Base-by-base conservation (phyloP, 2,888 invertebrate genomes). In the Folsomia manolachei region DNA sequence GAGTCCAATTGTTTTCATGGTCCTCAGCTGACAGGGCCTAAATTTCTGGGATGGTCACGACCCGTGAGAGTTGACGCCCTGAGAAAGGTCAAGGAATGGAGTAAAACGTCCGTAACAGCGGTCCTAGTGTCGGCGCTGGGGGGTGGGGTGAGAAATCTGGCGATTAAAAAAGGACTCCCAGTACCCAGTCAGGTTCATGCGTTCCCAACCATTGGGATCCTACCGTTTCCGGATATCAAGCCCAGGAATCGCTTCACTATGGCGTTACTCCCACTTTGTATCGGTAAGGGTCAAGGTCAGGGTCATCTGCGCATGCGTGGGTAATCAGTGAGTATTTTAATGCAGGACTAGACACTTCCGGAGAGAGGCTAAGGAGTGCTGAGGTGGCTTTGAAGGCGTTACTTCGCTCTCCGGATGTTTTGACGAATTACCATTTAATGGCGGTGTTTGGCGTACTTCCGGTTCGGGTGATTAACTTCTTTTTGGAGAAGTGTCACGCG, bases 1-100 rank as follows among this genome's bases (percentile, higher is more conserved):
- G 80, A 80, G 65, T 70, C 71, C 9, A 80, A 80, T 71, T 76
- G 74, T 68, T 80, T 80, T 69, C 80, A 80, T 71, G 78, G 78
- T 14, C 73, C 77, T 19, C 60, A 68, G 25, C 53, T 80, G 24
- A 73, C 67, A 0, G 80, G 80, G n/a, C 80, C 80, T 18, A 80
- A 80, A 64, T 71, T 69, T 9, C 25, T 80, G 18, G 76, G 75
- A 39, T 79, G 79, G 80, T 76, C 79, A 1, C 63, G 73, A 66
- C 77, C 72, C 66, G 69, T 56, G 19, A 56, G n/a, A 19, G 66
- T 80, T 9, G 71, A 75, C 24, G 75, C 75, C 9, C 63, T 80
- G 21, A 75, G 75, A 63, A 61, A 72, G 39, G 71, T 80, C 1
- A 80, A 80, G 60, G 73, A 77, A 60, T 69, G 71, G 9, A 79